Percentiles rank a stretch among this genome's conserved stretches.
Evolutionary conservation across 1,140 invertebrate species (phyloP).

Genomic region (Conus ventricosus): DNA sequence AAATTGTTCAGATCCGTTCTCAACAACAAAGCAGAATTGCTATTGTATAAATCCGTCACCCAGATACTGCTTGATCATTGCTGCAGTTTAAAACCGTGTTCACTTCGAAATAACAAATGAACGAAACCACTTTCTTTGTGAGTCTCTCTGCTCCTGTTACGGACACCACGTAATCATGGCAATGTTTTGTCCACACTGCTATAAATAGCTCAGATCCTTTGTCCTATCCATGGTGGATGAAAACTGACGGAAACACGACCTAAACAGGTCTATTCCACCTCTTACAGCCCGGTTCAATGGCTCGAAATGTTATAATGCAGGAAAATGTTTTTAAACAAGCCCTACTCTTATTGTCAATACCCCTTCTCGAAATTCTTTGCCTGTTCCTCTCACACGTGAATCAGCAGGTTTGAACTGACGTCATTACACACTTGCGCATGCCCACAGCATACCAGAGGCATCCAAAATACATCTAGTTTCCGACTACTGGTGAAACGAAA

Average conservation of each 20-base stretch:
- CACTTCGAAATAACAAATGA: not conserved
- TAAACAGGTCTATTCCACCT: too few species aligned
- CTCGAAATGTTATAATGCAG: not conserved
- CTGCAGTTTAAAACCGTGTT: constrained; percentile 24
- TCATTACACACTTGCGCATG: constrained; percentile 50
- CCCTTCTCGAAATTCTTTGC: constrained; percentile 32
- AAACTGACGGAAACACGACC: too few species aligned
- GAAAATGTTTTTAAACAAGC: constrained; percentile 18
- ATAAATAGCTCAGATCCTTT: constrained; percentile 3
- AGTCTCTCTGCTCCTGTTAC: not conserved
- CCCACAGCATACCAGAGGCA: constrained; percentile 27
- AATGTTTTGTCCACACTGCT: not conserved
- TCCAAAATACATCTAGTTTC: constrained; percentile 9
- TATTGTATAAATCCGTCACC: constrained; percentile 85
- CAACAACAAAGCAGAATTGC: constrained; percentile 86
- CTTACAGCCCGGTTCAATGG: too few species aligned
- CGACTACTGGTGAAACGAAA: not conserved
- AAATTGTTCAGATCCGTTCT: constrained; percentile 82
- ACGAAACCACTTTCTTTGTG: too few species aligned
- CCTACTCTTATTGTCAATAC: not conserved
- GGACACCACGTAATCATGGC: constrained; percentile 20
- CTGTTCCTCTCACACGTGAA: constrained; percentile 48
- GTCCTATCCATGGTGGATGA: too few species aligned
- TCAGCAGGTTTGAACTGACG: constrained; percentile 64
- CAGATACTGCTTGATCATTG: constrained; percentile 70